A percentile compares a stretch with the other conserved stretches of the same genome.
Evolutionary conservation across 1,140 invertebrate species (phyloP).

Genomic region (Panagrolaimus sp.): DNA sequence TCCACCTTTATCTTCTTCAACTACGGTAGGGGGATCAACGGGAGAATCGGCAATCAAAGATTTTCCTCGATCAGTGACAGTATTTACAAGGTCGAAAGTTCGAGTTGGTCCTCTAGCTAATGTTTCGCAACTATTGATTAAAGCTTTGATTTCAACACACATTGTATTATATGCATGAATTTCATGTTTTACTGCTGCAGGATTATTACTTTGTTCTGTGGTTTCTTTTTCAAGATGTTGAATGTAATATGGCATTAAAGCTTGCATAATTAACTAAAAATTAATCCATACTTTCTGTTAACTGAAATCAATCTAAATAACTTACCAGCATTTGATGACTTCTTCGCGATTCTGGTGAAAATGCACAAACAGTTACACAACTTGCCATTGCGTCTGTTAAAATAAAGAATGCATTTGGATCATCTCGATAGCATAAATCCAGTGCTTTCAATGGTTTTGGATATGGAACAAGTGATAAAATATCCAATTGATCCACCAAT

Average conservation of each 20-base stretch:
- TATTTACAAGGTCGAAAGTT: conserved; percentile 60
- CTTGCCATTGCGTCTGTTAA: conserved; percentile 81
- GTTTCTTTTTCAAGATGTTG: conserved; percentile 83
- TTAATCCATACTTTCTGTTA: no score
- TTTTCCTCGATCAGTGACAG: conserved; percentile 59
- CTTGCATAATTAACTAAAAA: conserved; percentile 73
- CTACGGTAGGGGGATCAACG: conserved; percentile 58
- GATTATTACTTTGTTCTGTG: conserved; percentile 71
- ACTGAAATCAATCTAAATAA: no score
- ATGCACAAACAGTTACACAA: conserved; percentile 94
- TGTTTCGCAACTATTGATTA: conserved; percentile 90
- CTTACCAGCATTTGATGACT: conserved; percentile 85
- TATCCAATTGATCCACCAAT: conserved; percentile 77
- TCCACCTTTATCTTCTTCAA: conserved; percentile 48
- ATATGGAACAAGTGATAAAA: conserved; percentile 87
- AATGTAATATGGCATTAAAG: conserved; percentile 86
- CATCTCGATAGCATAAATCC: conserved; percentile 92
- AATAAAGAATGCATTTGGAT: conserved; percentile 85
- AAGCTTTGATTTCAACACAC: conserved; percentile 76
- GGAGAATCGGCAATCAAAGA: conserved; percentile 56
- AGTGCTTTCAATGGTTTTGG: conserved; percentile 91
- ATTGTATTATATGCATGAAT: conserved; percentile 82
- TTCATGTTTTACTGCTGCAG: conserved; percentile 67
- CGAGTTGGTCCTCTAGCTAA: conserved; percentile 68
- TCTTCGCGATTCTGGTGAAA: conserved; percentile 85